phyloP scores from a whole-genome alignment of 2,797 vertebrate species.

The Mus minutoides region DNA sequence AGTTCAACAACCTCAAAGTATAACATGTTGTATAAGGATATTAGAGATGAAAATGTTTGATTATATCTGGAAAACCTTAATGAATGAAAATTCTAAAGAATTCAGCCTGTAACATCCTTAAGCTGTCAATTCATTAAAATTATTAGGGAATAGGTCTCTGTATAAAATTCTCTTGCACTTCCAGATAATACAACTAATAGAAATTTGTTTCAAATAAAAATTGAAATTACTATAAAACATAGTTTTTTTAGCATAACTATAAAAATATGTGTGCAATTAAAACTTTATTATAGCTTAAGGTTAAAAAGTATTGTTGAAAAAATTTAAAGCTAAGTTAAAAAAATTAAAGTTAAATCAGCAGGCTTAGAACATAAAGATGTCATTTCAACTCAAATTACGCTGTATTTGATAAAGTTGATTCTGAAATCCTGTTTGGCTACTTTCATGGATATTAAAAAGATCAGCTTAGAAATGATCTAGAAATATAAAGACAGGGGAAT shows the following conservation, averaged over 20 bases:
- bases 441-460: not conserved
- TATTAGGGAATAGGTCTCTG: not conserved
- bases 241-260: not conserved
- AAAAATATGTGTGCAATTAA: not conserved
- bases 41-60: not conserved
- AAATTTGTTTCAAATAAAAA: conserved; percentile 8
- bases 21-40: not conserved
- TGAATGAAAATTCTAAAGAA: not conserved
- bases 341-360: not conserved
- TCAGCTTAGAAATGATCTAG: not conserved
- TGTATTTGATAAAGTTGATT: not conserved
- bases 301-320: not conserved
- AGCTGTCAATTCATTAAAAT: not conserved
- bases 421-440: not conserved
- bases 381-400: not conserved
- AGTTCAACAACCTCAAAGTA: not conserved
- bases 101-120: not conserved
- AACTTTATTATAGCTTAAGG: not conserved
- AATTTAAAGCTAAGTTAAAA: not conserved
- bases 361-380: not conserved
- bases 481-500: not conserved
- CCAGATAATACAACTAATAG: not conserved
- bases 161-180: conserved; percentile 13
- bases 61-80: not conserved
- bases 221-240: not conserved